A percentile compares a stretch with the other conserved stretches of the same genome.
Evolutionary conservation across 2,113 vertebrate genomes (phyloP).

Genomic region (Mobula hypostoma): DNA sequence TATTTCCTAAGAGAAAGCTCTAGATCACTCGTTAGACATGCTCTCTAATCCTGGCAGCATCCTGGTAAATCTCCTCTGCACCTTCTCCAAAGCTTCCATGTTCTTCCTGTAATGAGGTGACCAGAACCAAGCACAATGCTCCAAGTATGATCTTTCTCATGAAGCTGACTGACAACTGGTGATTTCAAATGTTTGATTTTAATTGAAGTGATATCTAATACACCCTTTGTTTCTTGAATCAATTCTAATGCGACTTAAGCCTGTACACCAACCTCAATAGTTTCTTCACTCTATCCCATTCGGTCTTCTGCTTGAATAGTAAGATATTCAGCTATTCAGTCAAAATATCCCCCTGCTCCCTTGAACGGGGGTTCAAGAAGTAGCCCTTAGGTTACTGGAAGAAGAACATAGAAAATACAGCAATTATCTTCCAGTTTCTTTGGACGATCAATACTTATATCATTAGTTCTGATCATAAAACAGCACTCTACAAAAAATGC

Average conservation of each 20-base stretch:
- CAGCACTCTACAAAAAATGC: background rate
- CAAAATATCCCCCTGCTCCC: background rate
- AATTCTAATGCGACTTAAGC: too few relatives aligned
- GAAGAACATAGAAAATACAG: background rate
- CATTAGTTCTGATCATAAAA: background rate
- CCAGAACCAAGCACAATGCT: too few relatives aligned
- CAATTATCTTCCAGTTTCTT: background rate
- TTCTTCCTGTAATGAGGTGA: too few relatives aligned
- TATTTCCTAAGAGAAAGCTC: too few relatives aligned
- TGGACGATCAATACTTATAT: background rate
- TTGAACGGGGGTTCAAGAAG: background rate
- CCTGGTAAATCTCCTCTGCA: too few relatives aligned
- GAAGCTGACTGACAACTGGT: background rate
- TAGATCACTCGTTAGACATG: too few relatives aligned
- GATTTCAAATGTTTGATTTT: background rate
- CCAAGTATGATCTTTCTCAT: background rate
- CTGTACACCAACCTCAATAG: background rate
- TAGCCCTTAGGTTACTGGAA: background rate
- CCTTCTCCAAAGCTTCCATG: too few relatives aligned
- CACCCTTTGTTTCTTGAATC: too few relatives aligned
- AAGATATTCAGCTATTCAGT: background rate
- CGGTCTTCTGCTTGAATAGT: background rate
- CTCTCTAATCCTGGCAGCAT: too few relatives aligned
- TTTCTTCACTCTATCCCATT: conserved; percentile 26
- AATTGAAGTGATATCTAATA: background rate